Conservation (phyloP, 2,113 vertebrate genomes). For the Protobothrops flavoviridis region DNA sequence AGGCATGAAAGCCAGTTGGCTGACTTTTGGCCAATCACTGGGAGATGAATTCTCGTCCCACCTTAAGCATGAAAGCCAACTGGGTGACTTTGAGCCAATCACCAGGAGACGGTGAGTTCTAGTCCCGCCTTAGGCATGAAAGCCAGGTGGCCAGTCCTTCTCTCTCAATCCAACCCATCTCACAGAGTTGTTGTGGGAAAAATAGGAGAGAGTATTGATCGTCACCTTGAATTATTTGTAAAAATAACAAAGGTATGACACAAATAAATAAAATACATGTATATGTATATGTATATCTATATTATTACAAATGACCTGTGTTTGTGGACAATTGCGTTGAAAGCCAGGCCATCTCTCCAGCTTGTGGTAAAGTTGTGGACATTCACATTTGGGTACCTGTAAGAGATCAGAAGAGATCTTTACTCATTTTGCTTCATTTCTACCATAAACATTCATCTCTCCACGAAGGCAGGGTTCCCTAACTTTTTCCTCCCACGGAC, state of each 20-base stretch:
- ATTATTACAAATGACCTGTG: conserved; percentile 77
- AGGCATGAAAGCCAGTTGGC: too few relatives aligned
- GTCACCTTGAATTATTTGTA: too few relatives aligned
- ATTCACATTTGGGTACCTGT: conserved; percentile 92
- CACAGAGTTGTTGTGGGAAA: too few relatives aligned
- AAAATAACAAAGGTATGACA: too few relatives aligned
- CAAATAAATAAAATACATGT: too few relatives aligned
- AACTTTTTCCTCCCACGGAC: not conserved
- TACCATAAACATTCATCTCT: not conserved
- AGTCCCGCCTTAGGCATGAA: not conserved
- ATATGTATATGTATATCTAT: too few relatives aligned
- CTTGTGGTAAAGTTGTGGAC: conserved; percentile 96
- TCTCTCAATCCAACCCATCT: too few relatives aligned
- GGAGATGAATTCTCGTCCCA: not conserved
- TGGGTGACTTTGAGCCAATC: not conserved
- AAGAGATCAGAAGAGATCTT: not conserved
- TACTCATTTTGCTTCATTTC: not conserved
- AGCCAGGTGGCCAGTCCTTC: too few relatives aligned
- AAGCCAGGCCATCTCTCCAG: conserved; percentile 92
- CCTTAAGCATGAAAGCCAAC: not conserved
- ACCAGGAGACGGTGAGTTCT: not conserved
- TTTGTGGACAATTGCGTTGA: conserved; percentile 93
- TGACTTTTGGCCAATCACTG: not conserved
- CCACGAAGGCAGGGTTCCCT: not conserved
- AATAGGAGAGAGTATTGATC: too few relatives aligned